A percentile compares a stretch with the other conserved stretches of the same genome.
phyloP scores from a whole-genome alignment of 1,140 invertebrate genomes.

The Frieseomelitta varia region DNA sequence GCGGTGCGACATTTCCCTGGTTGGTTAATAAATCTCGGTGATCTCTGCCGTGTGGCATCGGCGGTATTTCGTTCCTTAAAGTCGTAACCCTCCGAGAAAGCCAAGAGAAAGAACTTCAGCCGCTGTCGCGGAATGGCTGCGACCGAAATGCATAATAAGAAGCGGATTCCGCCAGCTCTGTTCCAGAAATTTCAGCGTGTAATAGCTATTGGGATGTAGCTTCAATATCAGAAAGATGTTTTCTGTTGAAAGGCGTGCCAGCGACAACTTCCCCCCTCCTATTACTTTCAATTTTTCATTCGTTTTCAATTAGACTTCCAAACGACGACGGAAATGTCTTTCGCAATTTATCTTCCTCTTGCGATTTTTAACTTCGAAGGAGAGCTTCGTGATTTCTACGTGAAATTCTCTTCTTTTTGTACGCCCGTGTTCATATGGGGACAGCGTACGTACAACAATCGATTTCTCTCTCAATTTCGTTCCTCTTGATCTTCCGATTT shows the following conservation, averaged over 20 bases:
- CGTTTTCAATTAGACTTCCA: not conserved
- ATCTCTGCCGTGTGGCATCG: not conserved
- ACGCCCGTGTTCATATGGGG: no score
- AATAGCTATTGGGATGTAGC: not conserved
- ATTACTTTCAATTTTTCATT: not conserved
- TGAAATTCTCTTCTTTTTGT: no score
- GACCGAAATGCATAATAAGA: not conserved
- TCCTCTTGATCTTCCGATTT: not conserved
- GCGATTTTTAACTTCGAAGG: no score
- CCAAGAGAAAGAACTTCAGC: not conserved
- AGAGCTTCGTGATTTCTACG: no score
- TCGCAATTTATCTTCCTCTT: no score
- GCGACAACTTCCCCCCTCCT: not conserved
- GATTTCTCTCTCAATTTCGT: not conserved
- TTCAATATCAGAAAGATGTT: not conserved
- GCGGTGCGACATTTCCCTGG: not conserved
- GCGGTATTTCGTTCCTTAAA: conserved; percentile 8
- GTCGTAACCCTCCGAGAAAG: not conserved
- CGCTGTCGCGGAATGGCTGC: not conserved
- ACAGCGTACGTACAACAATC: no score
- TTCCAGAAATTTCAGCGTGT: not conserved
- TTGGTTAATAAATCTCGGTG: conserved; percentile 13
- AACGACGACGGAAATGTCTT: not conserved
- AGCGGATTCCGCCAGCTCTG: not conserved
- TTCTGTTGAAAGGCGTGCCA: not conserved